These are phyloP conservation scores for Ypsolopha scabrella DNA, from an alignment of 2,888 invertebrate genomes.

Conservation along the genomic window DNA sequence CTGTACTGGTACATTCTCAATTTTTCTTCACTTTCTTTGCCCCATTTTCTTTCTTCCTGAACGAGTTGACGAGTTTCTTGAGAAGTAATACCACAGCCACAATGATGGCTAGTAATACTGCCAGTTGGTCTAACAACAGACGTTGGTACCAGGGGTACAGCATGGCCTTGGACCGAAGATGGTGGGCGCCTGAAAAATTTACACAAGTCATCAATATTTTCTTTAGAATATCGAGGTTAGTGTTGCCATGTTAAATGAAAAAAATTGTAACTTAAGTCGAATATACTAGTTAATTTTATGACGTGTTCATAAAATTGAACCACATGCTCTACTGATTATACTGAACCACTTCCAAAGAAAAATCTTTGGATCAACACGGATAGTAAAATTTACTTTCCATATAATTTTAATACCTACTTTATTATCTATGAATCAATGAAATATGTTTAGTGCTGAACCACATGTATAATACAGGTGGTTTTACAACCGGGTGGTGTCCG, in stretches of 20 bases:
- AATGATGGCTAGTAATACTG: conserved; percentile 10
- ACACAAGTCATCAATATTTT: too few relatives aligned
- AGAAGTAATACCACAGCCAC: neutral
- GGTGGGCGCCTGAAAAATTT: conserved; percentile 26
- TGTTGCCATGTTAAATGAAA: neutral
- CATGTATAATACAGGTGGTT: too few relatives aligned
- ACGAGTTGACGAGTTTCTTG: neutral
- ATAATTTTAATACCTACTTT: too few relatives aligned
- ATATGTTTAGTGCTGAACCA: too few relatives aligned
- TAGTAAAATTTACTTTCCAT: too few relatives aligned
- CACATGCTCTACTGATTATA: neutral
- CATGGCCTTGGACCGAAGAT: conserved; percentile 27
- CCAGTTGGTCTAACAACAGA: conserved; percentile 32
- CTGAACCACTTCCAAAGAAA: neutral
- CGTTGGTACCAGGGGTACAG: conserved; percentile 33
- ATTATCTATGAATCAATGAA: too few relatives aligned
- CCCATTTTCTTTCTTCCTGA: neutral
- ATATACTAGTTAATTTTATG: neutral
- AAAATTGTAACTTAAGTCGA: neutral
- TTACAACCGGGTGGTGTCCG: too few relatives aligned
- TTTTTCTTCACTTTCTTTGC: neutral
- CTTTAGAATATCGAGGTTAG: neutral
- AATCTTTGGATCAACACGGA: neutral
- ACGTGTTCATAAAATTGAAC: neutral
- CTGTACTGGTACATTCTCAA: neutral